A percentile compares a stretch with the other conserved stretches of the same genome.
Evolutionary conservation across 2,888 invertebrate species (phyloP).

Genomic region (Pandemis corylana): DNA sequence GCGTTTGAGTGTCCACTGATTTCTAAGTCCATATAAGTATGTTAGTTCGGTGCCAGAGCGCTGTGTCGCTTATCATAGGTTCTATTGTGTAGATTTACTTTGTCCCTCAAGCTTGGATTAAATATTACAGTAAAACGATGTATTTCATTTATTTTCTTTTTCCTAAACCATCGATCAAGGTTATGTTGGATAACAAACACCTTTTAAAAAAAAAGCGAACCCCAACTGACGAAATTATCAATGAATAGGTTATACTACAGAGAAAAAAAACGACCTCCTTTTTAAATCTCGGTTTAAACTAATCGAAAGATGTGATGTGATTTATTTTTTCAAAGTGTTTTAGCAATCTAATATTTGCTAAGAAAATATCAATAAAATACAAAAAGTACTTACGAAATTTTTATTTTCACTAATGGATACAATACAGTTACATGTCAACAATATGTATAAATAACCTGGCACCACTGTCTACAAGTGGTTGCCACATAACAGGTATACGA

Average conservation of each 20-base stretch:
- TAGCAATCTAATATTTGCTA: neutral
- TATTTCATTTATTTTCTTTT: constrained; percentile 45
- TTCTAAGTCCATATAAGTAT: constrained; percentile 27
- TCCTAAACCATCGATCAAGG: no score
- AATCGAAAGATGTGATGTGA: no score
- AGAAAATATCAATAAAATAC: neutral
- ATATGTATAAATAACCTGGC: constrained; percentile 77
- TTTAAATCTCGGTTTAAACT: no score
- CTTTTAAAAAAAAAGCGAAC: no score
- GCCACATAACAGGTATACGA: constrained; percentile 36
- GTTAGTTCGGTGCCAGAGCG: constrained; percentile 54
- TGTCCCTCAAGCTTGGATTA: constrained; percentile 78
- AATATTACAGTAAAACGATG: constrained; percentile 59
- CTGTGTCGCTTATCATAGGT: constrained; percentile 61
- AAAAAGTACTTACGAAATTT: constrained; percentile 44
- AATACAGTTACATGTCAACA: constrained; percentile 80
- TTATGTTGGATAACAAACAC: no score
- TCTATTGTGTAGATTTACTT: constrained; percentile 76
- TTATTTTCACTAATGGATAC: constrained; percentile 82
- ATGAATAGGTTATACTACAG: no score
- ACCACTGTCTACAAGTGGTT: constrained; percentile 59
- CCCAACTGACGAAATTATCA: no score
- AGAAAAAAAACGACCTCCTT: no score
- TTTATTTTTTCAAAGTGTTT: no score
- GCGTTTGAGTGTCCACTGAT: constrained; percentile 29